A percentile compares a stretch with the other conserved stretches of the same genome.
Conservation (phyloP, 1,140 invertebrate genomes). For the Limonius californicus region DNA sequence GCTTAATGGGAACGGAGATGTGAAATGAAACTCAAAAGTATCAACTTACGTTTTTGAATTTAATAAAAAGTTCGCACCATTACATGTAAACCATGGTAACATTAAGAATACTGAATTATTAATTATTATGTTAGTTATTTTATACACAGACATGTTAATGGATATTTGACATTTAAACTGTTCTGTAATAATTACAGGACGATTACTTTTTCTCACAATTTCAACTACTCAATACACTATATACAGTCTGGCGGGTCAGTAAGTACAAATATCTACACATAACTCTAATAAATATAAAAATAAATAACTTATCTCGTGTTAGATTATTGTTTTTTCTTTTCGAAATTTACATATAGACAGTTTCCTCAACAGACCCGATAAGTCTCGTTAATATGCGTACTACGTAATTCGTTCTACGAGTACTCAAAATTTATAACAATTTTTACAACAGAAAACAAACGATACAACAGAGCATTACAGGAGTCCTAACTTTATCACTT, state of each 20-base stretch:
- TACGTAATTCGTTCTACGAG: no score
- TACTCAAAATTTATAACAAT: no score
- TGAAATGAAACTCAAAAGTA: slow-evolving; percentile 11
- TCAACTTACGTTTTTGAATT: slow-evolving; percentile 21
- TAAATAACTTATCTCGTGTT: slow-evolving; percentile 31
- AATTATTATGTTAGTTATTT: slow-evolving; percentile 27
- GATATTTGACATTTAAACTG: slow-evolving; percentile 27
- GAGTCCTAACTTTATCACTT: no score
- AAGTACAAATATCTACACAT: slow-evolving; percentile 14
- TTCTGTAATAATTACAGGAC: slow-evolving; percentile 3
- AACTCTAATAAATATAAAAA: slow-evolving; percentile 39
- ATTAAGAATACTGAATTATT: slow-evolving; percentile 45
- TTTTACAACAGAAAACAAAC: no score
- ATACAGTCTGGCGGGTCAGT: neutral
- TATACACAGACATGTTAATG: slow-evolving; percentile 28
- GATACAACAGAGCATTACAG: no score
- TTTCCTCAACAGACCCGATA: slow-evolving; percentile 1
- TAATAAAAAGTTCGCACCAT: slow-evolving; percentile 24
- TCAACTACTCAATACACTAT: slow-evolving; percentile 18
- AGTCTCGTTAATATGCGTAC: no score
- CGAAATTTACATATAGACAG: slow-evolving; percentile 21
- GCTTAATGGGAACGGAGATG: neutral
- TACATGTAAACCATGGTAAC: slow-evolving; percentile 35
- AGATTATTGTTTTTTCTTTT: slow-evolving; percentile 16
- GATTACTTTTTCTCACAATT: slow-evolving; percentile 13